Conservation (phyloP, 2,113 vertebrate genomes). For the Lycaon pictus region DNA sequence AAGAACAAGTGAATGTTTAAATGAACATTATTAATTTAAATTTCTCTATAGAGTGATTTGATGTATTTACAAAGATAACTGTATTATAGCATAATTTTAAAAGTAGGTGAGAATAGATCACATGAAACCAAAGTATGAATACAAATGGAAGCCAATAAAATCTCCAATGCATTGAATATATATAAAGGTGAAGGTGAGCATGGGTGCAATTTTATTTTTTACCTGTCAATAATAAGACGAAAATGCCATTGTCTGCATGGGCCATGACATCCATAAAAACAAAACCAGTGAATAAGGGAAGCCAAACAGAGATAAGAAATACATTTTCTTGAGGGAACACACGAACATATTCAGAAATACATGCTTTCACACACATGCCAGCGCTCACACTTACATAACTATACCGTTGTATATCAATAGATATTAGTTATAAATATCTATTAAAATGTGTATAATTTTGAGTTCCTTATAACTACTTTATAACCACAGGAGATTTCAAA, state of each 20-base stretch:
- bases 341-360: neutral
- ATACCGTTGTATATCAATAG: neutral
- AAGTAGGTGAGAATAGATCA: neutral
- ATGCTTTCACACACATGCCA: neutral
- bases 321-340: neutral
- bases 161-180: neutral
- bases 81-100: neutral
- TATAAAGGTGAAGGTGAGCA: neutral
- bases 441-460: conserved; percentile 1
- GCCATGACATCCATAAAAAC: neutral
- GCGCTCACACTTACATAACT: neutral
- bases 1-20: neutral
- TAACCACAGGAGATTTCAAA: neutral
- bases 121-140: neutral
- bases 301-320: neutral
- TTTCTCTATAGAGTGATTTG: neutral
- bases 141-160: neutral
- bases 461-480: neutral
- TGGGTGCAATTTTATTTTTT: neutral
- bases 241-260: neutral
- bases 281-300: neutral
- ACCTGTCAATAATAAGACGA: neutral
- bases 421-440: neutral
- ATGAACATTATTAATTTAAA: conserved; percentile 27
- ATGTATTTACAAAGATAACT: neutral